Base-by-base conservation (phyloP, 1,140 invertebrate species). In the Gryllus bimaculatus region DNA sequence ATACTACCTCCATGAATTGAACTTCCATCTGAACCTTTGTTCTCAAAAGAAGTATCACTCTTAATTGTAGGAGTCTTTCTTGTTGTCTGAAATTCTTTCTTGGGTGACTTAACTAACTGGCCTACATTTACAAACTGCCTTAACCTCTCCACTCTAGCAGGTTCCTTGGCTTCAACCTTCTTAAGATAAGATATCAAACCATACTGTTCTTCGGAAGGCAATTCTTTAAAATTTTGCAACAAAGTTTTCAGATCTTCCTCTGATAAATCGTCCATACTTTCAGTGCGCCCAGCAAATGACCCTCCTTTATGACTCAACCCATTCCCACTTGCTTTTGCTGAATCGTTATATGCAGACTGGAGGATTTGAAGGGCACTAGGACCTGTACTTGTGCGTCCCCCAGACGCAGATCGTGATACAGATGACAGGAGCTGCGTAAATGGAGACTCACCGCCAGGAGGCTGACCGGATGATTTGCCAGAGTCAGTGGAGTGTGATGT, bases 101-200 rank as follows among this genome's bases (percentile, higher is more conserved):
- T 39, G 49, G 13, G 78, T 26, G 47, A 77, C 78, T 78, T 81
- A 49, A 12, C 74, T 26, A 81, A 8, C 76, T 79, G 20, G 82
- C 87, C 87, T 8, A 91, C 82, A 82, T 91, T 90, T 0, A 93
- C 90, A 82, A 88, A 92, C 80, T 90, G 89, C 76, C 91, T 84
- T 48, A 94, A 85, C 74, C 90, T 89, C 82, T 93, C 92, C 0
- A 95, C 93, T 47, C 92, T 88, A 8, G 88, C 85, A 0, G 93
- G 91, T 83, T 94, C 91, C 15, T 88, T 89, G 0, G 89, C 88
- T 84, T 94, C 93, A 49, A 94, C 83, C 82, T 94, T 93, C 82
- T 93, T 93, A 73, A 95, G 83, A 82, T 93, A 93, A 8, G 90
- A 90, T 8, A 95, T 94, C 0, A 95, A 85, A 80, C 91, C 91